These are phyloP conservation scores for Hafferia zeledoni DNA, from an alignment of 2,797 vertebrate genomes.

Conservation along the genomic window DNA sequence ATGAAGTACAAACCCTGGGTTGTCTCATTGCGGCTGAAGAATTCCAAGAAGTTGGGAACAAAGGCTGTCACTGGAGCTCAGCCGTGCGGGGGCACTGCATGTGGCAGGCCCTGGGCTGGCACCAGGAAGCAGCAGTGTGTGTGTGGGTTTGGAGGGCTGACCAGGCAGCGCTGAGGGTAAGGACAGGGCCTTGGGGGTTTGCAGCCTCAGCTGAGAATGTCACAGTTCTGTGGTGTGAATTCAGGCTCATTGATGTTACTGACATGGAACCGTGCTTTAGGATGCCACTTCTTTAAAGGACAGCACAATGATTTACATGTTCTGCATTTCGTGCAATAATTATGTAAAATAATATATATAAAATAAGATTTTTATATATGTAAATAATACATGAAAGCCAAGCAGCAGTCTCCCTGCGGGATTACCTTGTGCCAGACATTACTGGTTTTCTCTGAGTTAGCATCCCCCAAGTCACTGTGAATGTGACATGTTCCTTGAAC, in stretches of 20 bases:
- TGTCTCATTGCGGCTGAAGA: not conserved
- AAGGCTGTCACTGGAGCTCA: not conserved
- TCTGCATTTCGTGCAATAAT: not conserved
- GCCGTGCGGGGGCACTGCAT: not conserved
- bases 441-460: not conserved
- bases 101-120: not conserved
- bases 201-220: not conserved
- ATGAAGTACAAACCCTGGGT: not conserved
- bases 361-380: not conserved
- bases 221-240: not conserved
- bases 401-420: not conserved
- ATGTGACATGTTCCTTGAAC: not conserved
- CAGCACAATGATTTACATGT: not conserved
- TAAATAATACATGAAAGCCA: not conserved
- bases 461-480: not conserved
- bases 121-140: not conserved
- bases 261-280: not conserved
- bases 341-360: not conserved
- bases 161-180: not conserved
- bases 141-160: not conserved
- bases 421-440: not conserved
- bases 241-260: not conserved
- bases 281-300: not conserved
- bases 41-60: slow-evolving; percentile 21
- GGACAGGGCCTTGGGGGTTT: not conserved